Evolutionary conservation across 2,797 vertebrate species (phyloP), one percentile per base, ranked within the genome.

Genomic region (Scomberomorus guttatus): DNA sequence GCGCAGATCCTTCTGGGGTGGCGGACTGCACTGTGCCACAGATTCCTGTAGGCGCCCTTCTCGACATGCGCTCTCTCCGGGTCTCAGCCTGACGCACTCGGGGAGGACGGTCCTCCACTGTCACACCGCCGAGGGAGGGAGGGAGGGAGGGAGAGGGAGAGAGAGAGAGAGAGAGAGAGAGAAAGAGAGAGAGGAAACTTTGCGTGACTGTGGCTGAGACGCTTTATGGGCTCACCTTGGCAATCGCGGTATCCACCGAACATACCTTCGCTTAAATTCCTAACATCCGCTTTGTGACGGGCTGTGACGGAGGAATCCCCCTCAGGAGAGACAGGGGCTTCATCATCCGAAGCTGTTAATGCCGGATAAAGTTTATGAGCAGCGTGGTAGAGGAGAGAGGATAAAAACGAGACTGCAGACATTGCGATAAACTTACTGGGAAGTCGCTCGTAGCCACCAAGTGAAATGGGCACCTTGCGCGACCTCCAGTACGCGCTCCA

Each of bases 401-500:
- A 82, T 48, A 59, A 32, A 83, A 61, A 56, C 67, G 55, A 48
- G 68, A 32, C 79, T 17, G 79, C 67, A 48, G 1, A 70, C 70
- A 77, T 75, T 67, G 61, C 20, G 29, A 37, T 88, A 89, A 93
- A 93, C 87, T 92, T 92, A 25, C 18, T 9, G 78, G 72, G 75
- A 82, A 91, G 86, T 90, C 81, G 51, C 80, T 32, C 59, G 65
- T 64, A 60, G 72, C 55, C 57, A 42, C 74, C 24, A 13, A 17
- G 61, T 17, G 86, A 88, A 63, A 99, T 99, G 98, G 98, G 98
- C 88, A 99, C 98, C 88, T 93, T 99, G 95, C 96, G 98, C 93
- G 98, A 99, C 95, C 96, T 99, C 86, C 98, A 99, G 92, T 99
- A 99, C 81, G 98, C 98, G 89, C 95, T 99, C 87, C 98, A 99